Base-by-base conservation (phyloP, 2,113 vertebrate species). In the Aramus guarauna region DNA sequence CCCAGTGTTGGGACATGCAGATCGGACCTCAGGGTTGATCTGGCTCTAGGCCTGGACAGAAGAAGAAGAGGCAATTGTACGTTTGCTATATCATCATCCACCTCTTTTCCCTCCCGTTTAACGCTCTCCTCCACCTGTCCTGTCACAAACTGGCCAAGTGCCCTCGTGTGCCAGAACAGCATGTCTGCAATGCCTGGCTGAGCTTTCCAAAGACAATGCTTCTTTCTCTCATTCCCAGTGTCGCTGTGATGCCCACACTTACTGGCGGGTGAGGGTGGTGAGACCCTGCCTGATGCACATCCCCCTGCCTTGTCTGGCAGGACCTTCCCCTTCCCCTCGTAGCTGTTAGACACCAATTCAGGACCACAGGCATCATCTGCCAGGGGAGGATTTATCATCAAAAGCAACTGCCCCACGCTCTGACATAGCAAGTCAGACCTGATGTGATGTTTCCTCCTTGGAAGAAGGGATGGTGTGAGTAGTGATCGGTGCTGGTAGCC, bases 351-450 rank as follows among this genome's bases (percentile, higher is more conserved):
- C 18, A 15, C 29, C 39, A 39, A 6, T 68, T 63, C 48, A 24
- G 59, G 36, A 63, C 30, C 19, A 37, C 3, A 2, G 2, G 21
- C 41, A 19, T 75, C 52, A 27, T 34, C 11, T 78, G 14, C 34
- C 8, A 60, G 48, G 29, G 13, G 3, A 72, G 52, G 18, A 43
- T 76, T 92, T 75, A 12, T 39, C 45, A 30, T 59, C 34, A 15
- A n/a, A 69, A 7, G 5, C 37, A 11, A 30, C 62, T 21, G 48
- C 9, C 6, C 18, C 32, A 45, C 0, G 0, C 14, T 32, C n/a
- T 24, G 24, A 22, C 0, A 5, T 60, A 37, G n/a, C 17, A 41
- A 71, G 26, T 39, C 22, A 78, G 71, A 73, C 24, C 43, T 82
- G 56, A 56, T n/a, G 30, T 60, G 85, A 27, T 16, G 15, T 34